These are phyloP conservation scores for Sylvicapra grimmia DNA, from an alignment of 2,113 vertebrate genomes.

Conservation along the genomic window DNA sequence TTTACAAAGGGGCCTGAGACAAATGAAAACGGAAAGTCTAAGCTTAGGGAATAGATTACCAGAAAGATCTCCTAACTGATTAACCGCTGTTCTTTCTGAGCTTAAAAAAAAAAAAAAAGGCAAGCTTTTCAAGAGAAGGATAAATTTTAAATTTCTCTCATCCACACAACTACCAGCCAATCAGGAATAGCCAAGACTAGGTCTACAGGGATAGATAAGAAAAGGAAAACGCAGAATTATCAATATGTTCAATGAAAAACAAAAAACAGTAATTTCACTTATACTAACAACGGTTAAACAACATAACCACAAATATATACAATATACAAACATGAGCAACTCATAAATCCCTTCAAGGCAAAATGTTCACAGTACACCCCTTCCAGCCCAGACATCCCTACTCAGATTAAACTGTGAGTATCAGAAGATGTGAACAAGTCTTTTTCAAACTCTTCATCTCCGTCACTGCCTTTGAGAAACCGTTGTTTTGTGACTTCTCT, in stretches of 20 bases:
- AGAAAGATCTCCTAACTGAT: background rate
- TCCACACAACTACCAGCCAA: background rate
- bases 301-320: background rate
- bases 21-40: background rate
- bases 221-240: background rate
- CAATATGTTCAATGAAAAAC: background rate
- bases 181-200: background rate
- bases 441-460: background rate
- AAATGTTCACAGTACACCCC: background rate
- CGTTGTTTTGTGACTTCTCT: background rate
- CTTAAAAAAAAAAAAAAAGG: background rate
- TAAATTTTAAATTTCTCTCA: background rate
- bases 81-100: background rate
- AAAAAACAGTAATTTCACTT: background rate
- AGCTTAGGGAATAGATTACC: background rate
- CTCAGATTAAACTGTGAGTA: background rate
- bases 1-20: background rate
- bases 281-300: background rate
- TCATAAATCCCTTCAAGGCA: background rate
- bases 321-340: background rate
- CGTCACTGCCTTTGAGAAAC: background rate
- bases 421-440: background rate
- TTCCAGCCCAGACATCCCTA: background rate
- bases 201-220: background rate
- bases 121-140: background rate